Base-by-base conservation (phyloP, 1,140 invertebrate species). In the Choristoneura fumiferana region DNA sequence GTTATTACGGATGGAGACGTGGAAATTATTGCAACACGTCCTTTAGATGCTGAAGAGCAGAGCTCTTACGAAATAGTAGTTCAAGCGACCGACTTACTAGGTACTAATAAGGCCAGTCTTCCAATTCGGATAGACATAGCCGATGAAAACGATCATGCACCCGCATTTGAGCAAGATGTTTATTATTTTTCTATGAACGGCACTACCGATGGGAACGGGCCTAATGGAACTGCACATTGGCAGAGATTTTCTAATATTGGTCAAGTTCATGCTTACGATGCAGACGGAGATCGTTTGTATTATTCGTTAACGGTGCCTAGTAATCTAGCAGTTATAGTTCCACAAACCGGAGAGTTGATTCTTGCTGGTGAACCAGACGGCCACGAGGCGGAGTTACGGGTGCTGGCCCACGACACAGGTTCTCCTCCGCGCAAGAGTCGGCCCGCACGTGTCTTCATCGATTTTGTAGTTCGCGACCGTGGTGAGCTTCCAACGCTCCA, bases 81-180 rank as follows among this genome's bases (percentile, higher is more conserved):
- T 49, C 93, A 95, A 69, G 96, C 95, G 0, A 92, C 92, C 5
- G 95, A 96, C 77, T 88, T 92, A 8, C 92, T 93, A 57, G 94
- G 93, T 6, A 90, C 95, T 5, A 95, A 95, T 75, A 94, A 92
- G 61, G 93, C 95, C 0, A 91, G 92, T 10, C 93, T 95, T 0
- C 93, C 92, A 37, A 91, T 98, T 1, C 89, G 91, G 13, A 91
- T 98, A 1, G 89, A 91, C 3, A 92, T 99, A 0, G 77, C 93
- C 0, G 96, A 98, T 76, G 94, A 95, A 67, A 98, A 99, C 80
- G 97, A 98, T 84, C 97, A 98, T 78, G 92, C 93, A 57, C 97
- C 97, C 0, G 88, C 94, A 8, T 98, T 98, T 79, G 92, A 93
- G 0, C 91, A 94, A 38, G 90, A 92, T 43, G 89, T 94, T 12